Base-by-base conservation (phyloP, 2,113 vertebrate species). In the Seriola quinqueradiata region DNA sequence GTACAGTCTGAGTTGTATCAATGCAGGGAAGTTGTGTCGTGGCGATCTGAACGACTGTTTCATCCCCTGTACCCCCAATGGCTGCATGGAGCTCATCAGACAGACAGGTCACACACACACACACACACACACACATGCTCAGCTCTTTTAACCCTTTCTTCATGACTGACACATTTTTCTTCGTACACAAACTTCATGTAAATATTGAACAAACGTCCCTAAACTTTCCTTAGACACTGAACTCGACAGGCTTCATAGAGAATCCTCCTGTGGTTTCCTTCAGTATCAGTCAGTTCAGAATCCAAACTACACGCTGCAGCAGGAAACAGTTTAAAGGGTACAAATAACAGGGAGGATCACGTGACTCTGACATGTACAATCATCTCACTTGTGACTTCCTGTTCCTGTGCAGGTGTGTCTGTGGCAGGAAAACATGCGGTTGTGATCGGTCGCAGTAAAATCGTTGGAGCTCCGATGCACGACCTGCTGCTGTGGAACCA, bases 361-460 rank as follows among this genome's bases (percentile, higher is more conserved):
- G 40, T 40, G 40, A 40, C 40, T 44, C 11, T 44, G 2, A 44
- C 44, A n/a, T n/a, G 69, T 54, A 28, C 13, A 46, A 46, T 4
- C 55, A 68, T 3, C 23, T 25, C 38, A 42, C n/a, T 8, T 63
- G 34, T 70, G 9, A 70, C 77, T 77, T 67, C 64, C 73, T 81
- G 58, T 83, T 65, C 14, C 46, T 70, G 23, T 84, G 76, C 70
- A 99, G 98, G 97, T n/a, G 66, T 97, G 48, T 95, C 95, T 12
- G 96, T 99, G 79, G 94, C 90, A 0, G 98, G 98, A 12, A 97
- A 96, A 60, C 96, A 96, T 0, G 98, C 97, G 0, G 98, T 99
- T 0, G 98, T 99, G 81, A 91, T 99, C 0, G 98, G 98, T 28
- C 97, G 98, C 82, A 99, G 98, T 88, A 98, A 98, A 91, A 99